Conservation (phyloP, 1,140 invertebrate species). For the Vollenhovia emeryi region DNA sequence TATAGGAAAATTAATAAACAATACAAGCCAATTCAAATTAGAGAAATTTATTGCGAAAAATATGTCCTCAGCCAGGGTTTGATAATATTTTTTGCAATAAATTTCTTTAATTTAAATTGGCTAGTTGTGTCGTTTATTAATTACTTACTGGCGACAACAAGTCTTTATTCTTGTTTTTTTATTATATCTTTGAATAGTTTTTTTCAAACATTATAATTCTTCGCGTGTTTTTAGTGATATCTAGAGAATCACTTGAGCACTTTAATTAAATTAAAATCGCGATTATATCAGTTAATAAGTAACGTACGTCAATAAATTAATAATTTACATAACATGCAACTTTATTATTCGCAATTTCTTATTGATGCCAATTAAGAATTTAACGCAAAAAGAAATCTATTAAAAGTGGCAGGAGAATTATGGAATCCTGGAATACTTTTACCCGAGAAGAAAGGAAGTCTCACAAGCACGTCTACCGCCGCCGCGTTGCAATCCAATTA, state of each 20-base stretch:
- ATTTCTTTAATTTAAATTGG: no score
- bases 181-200: not conserved
- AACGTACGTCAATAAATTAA: not conserved
- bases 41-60: no score
- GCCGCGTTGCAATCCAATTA: conserved; percentile 36
- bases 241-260: no score
- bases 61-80: no score
- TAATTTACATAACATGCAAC: not conserved
- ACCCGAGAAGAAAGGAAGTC: conserved; percentile 45
- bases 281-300: not conserved
- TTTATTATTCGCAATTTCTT: not conserved
- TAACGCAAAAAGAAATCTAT: not conserved
- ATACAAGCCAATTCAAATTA: no score
- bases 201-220: not conserved
- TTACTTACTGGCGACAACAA: no score
- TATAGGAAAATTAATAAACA: no score
- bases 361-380: not conserved
- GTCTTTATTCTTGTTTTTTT: no score
- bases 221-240: not conserved
- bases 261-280: not conserved
- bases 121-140: no score
- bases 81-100: no score
- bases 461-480: not conserved
- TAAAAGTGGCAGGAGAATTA: not conserved
- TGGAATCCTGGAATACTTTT: conserved; percentile 5